Evolutionary conservation across 2,888 invertebrate genomes (phyloP), one percentile per base, ranked within the genome.

Genomic region (Nomada ruficornis): DNA sequence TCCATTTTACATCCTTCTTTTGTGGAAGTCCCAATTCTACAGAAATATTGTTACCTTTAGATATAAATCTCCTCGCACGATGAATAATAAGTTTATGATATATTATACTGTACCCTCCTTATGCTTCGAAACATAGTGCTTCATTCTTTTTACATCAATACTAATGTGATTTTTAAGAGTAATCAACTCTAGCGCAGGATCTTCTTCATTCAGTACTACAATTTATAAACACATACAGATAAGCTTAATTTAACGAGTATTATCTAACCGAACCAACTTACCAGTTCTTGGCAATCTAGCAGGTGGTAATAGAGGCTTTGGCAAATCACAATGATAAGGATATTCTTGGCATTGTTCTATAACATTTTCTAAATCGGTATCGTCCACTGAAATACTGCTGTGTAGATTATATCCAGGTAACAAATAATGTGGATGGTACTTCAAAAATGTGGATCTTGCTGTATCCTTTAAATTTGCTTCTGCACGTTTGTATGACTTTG

Each of bases 251-350:
- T 44, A 62, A 18, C 55, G 42, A 26, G 18, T 55, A 7, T n/a
- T 54, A n/a, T n/a, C 13, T 23, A 11, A 42, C 26, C 47, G 2
- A 36, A 20, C 50, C 4, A 3, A 55, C 60, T 80, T 84, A 92
- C 93, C 89, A 79, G 83, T 86, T 78, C 89, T 85, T 23, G 90
- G 86, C 59, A 91, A 75, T 77, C 83, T 91, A 5, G 84, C 90
- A 18, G 92, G 93, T 26, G 94, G 94, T 47, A 94, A 80, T 29
- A 94, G 77, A 20, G 94, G 94, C 72, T 90, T 93, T 64, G 93
- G 93, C 73, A 92, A 83, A 83, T 93, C 92, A 78, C 91, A 90
- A 63, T 83, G 77, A 62, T 91, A 93, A 9, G 93, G 93, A 88
- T 90, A 93, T 42, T 87, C 86, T 80, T 90, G 80, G 82, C 88